A percentile compares a stretch with the other conserved stretches of the same genome.
Conservation (phyloP, 2,888 invertebrate genomes). For the Taenaris catops region DNA sequence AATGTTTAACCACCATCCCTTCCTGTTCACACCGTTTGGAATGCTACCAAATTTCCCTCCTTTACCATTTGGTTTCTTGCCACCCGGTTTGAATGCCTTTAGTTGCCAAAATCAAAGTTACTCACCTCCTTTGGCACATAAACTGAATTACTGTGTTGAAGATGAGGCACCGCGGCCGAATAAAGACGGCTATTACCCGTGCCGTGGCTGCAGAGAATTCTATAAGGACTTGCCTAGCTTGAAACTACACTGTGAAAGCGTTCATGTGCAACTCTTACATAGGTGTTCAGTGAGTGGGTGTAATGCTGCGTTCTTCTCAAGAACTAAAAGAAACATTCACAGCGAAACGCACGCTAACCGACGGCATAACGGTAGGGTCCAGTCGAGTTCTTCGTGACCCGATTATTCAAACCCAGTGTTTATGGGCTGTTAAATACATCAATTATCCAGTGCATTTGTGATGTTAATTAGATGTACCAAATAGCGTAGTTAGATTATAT, state of each 20-base stretch:
- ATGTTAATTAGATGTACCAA: constrained; percentile 62
- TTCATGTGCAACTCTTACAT: constrained; percentile 84
- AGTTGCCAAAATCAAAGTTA: constrained; percentile 57
- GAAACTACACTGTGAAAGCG: constrained; percentile 86
- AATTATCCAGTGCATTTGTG: constrained; percentile 61
- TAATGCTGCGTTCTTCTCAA: constrained; percentile 88
- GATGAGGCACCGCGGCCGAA: constrained; percentile 84
- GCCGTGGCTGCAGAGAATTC: constrained; percentile 84
- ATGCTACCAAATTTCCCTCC: constrained; percentile 72
- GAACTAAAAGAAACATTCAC: constrained; percentile 88
- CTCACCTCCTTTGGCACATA: constrained; percentile 50
- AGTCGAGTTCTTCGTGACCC: constrained; percentile 55
- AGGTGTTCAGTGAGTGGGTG: constrained; percentile 88
- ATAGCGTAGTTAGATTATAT: constrained; percentile 37
- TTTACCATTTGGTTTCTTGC: constrained; percentile 61
- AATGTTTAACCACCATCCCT: constrained; percentile 65
- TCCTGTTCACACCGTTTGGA: constrained; percentile 68
- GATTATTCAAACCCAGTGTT: constrained; percentile 25
- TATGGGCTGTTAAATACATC: constrained; percentile 17
- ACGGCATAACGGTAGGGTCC: constrained; percentile 47
- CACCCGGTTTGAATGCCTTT: constrained; percentile 64
- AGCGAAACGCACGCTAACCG: constrained; percentile 82
- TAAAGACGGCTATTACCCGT: constrained; percentile 83
- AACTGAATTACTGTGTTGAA: constrained; percentile 81
- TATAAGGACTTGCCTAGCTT: constrained; percentile 82